phyloP scores from a whole-genome alignment of 1,140 invertebrate species.

The Heterodera schachtii region DNA sequence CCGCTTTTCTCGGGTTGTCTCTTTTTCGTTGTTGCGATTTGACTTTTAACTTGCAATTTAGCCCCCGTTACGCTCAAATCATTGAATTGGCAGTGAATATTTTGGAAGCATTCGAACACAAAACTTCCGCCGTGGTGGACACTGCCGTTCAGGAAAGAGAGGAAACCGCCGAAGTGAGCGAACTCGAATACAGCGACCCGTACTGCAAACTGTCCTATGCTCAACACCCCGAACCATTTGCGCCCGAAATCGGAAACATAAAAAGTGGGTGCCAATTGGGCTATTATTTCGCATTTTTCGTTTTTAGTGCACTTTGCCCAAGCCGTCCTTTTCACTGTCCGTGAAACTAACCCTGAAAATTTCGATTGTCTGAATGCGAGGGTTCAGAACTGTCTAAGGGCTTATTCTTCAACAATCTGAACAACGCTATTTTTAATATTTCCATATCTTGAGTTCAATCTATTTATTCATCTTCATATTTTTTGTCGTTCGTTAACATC shows the following conservation, averaged over 20 bases:
- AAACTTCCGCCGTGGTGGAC: not conserved
- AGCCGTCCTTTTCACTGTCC: slow-evolving; percentile 29
- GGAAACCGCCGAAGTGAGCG: slow-evolving; percentile 31
- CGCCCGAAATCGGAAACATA: slow-evolving; percentile 33
- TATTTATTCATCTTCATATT: not conserved
- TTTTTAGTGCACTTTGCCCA: slow-evolving; percentile 37
- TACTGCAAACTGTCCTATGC: slow-evolving; percentile 47
- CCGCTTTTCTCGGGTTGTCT: slow-evolving; percentile 29
- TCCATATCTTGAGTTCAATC: not conserved
- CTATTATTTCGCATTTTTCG: not conserved
- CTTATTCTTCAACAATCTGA: slow-evolving; percentile 28
- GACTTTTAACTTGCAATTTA: slow-evolving; percentile 22
- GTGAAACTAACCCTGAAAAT: slow-evolving; percentile 29
- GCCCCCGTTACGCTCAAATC: slow-evolving; percentile 21
- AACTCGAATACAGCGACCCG: slow-evolving; percentile 40
- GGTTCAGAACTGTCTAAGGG: slow-evolving; percentile 29
- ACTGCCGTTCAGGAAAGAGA: slow-evolving; percentile 19
- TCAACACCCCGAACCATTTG: slow-evolving; percentile 37
- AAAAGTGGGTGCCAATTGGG: slow-evolving; percentile 30
- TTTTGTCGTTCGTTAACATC: slow-evolving; percentile 1
- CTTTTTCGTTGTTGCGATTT: slow-evolving; percentile 9
- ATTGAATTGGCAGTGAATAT: slow-evolving; percentile 33
- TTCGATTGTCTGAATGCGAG: slow-evolving; percentile 33
- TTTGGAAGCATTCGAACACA: slow-evolving; percentile 44
- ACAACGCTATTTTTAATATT: not conserved